Conservation (phyloP, 92 coral and sea anemone species). For the Isaurus tuberculatus region DNA sequence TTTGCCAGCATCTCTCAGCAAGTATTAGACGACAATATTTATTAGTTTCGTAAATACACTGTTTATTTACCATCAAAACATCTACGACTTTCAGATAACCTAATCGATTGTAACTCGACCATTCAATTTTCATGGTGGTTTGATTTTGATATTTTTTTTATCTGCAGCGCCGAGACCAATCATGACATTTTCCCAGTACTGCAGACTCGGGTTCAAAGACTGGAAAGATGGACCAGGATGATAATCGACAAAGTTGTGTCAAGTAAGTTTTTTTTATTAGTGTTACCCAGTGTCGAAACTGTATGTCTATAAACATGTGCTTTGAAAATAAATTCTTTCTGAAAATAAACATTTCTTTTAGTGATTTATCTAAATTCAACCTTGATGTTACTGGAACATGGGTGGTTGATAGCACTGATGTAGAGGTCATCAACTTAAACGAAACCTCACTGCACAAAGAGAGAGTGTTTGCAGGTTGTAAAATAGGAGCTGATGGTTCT, state of each 20-base stretch:
- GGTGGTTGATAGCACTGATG: neutral
- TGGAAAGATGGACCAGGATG: neutral
- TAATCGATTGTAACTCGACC: slow-evolving; percentile 6
- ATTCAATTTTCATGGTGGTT: neutral
- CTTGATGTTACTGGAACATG: slow-evolving; percentile 25
- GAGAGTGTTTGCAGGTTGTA: neutral
- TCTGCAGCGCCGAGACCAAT: slow-evolving; percentile 19
- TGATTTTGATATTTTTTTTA: slow-evolving; percentile 7
- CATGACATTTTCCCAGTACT: slow-evolving; percentile 8
- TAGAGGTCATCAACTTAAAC: neutral
- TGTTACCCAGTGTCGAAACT: neutral
- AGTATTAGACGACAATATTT: slow-evolving; percentile 4
- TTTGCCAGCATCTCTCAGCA: slow-evolving; percentile 14
- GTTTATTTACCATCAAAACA: neutral
- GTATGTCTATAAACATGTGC: neutral
- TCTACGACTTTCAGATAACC: slow-evolving; percentile 15
- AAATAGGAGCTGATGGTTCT: slow-evolving; percentile 7
- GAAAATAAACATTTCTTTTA: neutral
- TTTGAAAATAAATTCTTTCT: neutral
- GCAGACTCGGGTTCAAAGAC: slow-evolving; percentile 22
- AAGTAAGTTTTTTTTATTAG: neutral
- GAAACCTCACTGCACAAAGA: neutral
- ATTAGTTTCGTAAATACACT: neutral
- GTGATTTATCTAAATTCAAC: neutral
- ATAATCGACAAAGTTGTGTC: neutral